phyloP scores from a whole-genome alignment of 2,797 vertebrate genomes.

The Sciaenops ocellatus region DNA sequence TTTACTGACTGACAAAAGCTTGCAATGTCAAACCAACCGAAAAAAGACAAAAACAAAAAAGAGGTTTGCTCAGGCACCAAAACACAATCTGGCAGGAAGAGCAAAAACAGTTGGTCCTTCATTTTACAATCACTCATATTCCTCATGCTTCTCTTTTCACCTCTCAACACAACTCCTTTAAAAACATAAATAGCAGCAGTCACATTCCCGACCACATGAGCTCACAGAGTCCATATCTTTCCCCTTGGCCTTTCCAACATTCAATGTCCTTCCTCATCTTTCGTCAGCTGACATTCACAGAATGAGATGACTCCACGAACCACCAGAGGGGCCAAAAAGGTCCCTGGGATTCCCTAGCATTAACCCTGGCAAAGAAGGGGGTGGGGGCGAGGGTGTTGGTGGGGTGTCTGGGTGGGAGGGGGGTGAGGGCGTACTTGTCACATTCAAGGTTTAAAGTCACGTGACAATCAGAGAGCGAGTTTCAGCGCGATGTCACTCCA shows the following conservation, averaged over 20 bases:
- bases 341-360: constrained; percentile 42
- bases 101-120: constrained; percentile 66
- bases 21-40: background rate
- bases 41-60: background rate
- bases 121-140: constrained; percentile 10
- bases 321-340: constrained; percentile 52
- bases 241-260: constrained; percentile 2
- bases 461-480: background rate
- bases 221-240: constrained; percentile 72
- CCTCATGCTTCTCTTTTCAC: background rate
- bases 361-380: background rate
- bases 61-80: constrained; percentile 24
- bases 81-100: constrained; percentile 14
- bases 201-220: constrained; percentile 45
- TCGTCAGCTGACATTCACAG: constrained; percentile 92
- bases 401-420: too few relatives aligned
- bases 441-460: background rate
- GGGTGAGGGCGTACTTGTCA: background rate
- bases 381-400: too few relatives aligned
- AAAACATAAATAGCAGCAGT: constrained; percentile 75
- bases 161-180: constrained; percentile 6
- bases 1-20: background rate
- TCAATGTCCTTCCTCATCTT: constrained; percentile 32
- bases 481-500: constrained; percentile 92
- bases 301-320: constrained; percentile 86